Evolutionary conservation across 2,888 invertebrate genomes (phyloP).

Genomic region (Emmelina monodactyla): DNA sequence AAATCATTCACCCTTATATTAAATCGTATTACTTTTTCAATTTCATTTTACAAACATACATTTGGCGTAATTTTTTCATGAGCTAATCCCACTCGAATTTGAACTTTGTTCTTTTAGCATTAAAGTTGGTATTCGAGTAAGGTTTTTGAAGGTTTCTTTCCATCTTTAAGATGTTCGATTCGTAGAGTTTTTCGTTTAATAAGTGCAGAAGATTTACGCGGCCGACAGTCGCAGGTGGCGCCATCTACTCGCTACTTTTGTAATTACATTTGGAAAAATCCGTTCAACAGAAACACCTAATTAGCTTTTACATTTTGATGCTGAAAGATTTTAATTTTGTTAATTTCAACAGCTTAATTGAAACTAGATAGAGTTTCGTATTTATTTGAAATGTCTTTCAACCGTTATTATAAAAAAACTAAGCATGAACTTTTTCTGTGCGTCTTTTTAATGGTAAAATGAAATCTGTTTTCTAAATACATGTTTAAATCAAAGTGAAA

Average conservation of each 20-base stretch:
- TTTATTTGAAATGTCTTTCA: too few species aligned
- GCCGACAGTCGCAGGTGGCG: slow-evolving; percentile 50
- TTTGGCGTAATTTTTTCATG: slow-evolving; percentile 18
- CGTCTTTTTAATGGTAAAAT: too few species aligned
- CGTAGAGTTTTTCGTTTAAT: slow-evolving; percentile 56
- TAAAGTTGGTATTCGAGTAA: too few species aligned
- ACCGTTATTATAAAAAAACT: too few species aligned
- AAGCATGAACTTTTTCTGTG: too few species aligned
- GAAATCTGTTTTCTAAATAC: too few species aligned
- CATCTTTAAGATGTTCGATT: slow-evolving; percentile 53
- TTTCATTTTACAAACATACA: slow-evolving; percentile 19
- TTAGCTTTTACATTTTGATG: too few species aligned
- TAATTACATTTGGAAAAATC: slow-evolving; percentile 55
- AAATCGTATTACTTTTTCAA: slow-evolving; percentile 23
- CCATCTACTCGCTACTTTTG: slow-evolving; percentile 22
- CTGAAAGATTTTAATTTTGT: too few species aligned
- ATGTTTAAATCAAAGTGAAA: too few species aligned
- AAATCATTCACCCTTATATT: slow-evolving; percentile 29
- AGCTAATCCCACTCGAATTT: slow-evolving; percentile 9
- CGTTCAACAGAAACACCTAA: slow-evolving; percentile 23
- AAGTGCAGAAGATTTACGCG: slow-evolving; percentile 60
- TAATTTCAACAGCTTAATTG: too few species aligned
- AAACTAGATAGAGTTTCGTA: too few species aligned
- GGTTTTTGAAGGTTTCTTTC: slow-evolving; percentile 15
- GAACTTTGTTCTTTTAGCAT: slow-evolving; percentile 8